Conservation (phyloP, 2,797 vertebrate species). For the Xenops minutus region DNA sequence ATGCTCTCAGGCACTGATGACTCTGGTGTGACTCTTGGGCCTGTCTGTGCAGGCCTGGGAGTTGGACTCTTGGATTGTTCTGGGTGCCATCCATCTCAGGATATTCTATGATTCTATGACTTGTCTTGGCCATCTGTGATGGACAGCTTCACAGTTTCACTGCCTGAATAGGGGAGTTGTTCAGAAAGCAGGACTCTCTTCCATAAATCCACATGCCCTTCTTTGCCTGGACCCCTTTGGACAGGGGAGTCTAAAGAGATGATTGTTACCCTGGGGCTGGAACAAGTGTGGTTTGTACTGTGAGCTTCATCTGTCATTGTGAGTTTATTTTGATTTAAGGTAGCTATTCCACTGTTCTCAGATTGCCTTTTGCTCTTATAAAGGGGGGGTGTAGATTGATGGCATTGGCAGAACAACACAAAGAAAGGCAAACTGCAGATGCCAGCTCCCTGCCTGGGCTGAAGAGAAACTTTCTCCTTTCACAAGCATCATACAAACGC, state of each 20-base stretch:
- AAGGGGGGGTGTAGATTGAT: neutral
- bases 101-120: neutral
- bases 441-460: neutral
- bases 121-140: neutral
- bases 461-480: constrained; percentile 34
- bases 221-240: neutral
- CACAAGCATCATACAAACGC: neutral
- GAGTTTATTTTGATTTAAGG: constrained; percentile 28
- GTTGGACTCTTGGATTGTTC: accelerated
- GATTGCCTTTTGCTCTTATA: neutral
- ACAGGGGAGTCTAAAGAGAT: neutral
- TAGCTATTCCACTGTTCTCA: neutral
- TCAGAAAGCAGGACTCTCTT: neutral
- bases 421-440: neutral
- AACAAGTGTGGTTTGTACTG: constrained; percentile 28
- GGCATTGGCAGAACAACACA: neutral
- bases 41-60: neutral
- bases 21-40: neutral
- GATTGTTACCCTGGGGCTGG: neutral
- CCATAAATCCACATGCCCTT: neutral
- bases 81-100: neutral
- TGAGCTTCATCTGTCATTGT: neutral
- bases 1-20: neutral
- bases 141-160: neutral
- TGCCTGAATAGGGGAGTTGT: neutral